Evolutionary conservation across 2,888 invertebrate species (phyloP), one percentile per base, ranked within the genome.

Genomic region (Habrosyne pyritoides): DNA sequence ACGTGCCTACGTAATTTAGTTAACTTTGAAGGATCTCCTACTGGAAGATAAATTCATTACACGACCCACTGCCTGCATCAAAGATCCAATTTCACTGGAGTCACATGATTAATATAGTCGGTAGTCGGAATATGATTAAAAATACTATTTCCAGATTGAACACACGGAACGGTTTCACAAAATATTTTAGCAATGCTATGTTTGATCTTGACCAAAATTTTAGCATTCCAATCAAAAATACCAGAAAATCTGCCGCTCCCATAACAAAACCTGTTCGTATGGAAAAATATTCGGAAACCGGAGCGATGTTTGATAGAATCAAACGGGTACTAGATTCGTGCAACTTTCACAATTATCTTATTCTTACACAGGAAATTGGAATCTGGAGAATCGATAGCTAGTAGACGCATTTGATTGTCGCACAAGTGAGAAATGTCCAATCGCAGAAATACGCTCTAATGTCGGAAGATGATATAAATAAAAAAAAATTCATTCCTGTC

Each of bases 281-380:
- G 75, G 65, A 77, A 79, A n/a, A 79, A 75, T 70, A 73, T 76
- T 77, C 67, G 63, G 66, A 77, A 77, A 81, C 74, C 75, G 75
- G 79, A 80, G 75, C 77, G 65, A 74, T 65, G 67, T 80, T 81
- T 77, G 75, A 76, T 80, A 81, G 78, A 79, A 77, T 78, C 67
- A 76, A 82, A 78, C 73, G 66, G 78, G 77, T 81, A 78, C 74
- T 69, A 73, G 69, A 80, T 74, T 73, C 73, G 68, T 74, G 50
- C 84, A 86, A 89, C 90, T 91, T 90, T 90, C 90, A 77, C 87
- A 63, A 69, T 66, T 69, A 62, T 66, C 71, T 71, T 74, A 77
- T 77, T 69, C 66, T 67, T 71, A 65, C 64, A 66, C 61, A 73
- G 77, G 77, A 84, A 82, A 79, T 78, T 74, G 66, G 66, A 75